Percentiles rank a stretch among this genome's conserved stretches.
phyloP scores from a whole-genome alignment of 2,113 vertebrate species.

The Lasiurus cinereus region DNA sequence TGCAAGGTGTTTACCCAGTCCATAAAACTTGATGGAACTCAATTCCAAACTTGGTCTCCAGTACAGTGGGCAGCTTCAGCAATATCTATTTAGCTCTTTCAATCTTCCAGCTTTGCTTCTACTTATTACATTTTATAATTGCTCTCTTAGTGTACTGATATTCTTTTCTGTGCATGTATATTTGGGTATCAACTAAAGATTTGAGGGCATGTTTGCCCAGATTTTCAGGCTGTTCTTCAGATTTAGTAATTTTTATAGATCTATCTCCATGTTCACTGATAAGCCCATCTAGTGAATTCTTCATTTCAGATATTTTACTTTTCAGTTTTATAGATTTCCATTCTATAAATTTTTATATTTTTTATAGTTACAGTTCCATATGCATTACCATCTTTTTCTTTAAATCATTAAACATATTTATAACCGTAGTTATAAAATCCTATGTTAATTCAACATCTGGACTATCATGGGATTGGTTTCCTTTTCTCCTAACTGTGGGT shows the following conservation, averaged over 20 bases:
- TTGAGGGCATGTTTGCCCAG: conserved; percentile 19
- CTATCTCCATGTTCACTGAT: conserved; percentile 9
- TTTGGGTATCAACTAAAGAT: conserved; percentile 29
- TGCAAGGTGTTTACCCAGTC: conserved; percentile 30
- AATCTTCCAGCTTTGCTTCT: conserved; percentile 48
- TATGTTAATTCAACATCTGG: neutral
- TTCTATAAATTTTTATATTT: conserved; percentile 47
- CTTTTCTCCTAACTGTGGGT: conserved; percentile 50
- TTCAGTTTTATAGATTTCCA: conserved; percentile 39
- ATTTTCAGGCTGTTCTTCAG: conserved; percentile 46
- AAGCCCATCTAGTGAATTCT: conserved; percentile 18
- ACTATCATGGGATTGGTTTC: neutral
- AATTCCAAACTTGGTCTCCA: conserved; percentile 10
- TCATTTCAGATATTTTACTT: conserved; percentile 59
- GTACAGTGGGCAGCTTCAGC: neutral
- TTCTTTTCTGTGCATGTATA: neutral
- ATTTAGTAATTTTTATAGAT: conserved; percentile 35
- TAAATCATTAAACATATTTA: conserved; percentile 14
- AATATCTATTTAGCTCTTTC: neutral
- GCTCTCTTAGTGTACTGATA: neutral
- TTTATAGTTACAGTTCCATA: neutral
- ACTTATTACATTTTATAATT: neutral
- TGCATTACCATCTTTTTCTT: conserved; percentile 47
- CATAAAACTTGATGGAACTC: neutral
- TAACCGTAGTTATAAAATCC: conserved; percentile 15